Percentiles rank a stretch among this genome's conserved stretches.
Evolutionary conservation across 2,888 invertebrate genomes (phyloP).

Genomic region (Scelioninae gen. 1): DNA sequence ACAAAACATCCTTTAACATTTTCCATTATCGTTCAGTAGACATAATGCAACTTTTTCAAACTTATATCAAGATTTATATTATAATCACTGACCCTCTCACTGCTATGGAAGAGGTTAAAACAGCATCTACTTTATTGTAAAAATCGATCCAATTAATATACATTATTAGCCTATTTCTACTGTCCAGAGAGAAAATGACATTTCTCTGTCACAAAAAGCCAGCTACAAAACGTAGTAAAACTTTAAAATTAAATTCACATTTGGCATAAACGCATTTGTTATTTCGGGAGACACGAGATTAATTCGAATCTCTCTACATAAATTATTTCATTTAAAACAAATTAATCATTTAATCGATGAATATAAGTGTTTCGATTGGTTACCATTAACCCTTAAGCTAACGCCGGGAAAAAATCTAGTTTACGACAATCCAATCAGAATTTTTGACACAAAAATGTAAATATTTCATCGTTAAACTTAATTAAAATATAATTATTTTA

Average conservation of each 20-base stretch:
- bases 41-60: too few species aligned
- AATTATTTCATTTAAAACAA: constrained; percentile 14
- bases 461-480: neutral
- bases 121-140: too few species aligned
- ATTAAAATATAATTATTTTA: neutral
- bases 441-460: constrained; percentile 6
- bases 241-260: constrained; percentile 2
- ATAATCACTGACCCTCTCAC: too few species aligned
- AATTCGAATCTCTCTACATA: constrained; percentile 14
- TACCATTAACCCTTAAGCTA: neutral
- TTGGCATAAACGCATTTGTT: neutral
- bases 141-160: too few species aligned
- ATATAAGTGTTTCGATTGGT: constrained; percentile 6
- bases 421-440: constrained; percentile 6
- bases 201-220: neutral
- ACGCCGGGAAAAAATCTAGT: constrained; percentile 3
- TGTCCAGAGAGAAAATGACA: neutral
- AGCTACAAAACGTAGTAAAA: neutral
- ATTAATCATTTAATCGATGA: constrained; percentile 9
- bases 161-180: too few species aligned
- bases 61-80: too few species aligned
- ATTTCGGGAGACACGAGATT: neutral
- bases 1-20: too few species aligned
- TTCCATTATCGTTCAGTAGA: too few species aligned
- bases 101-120: too few species aligned